These are phyloP conservation scores for Oxyura jamaicensis DNA, from an alignment of 2,113 vertebrate genomes.

Conservation along the genomic window DNA sequence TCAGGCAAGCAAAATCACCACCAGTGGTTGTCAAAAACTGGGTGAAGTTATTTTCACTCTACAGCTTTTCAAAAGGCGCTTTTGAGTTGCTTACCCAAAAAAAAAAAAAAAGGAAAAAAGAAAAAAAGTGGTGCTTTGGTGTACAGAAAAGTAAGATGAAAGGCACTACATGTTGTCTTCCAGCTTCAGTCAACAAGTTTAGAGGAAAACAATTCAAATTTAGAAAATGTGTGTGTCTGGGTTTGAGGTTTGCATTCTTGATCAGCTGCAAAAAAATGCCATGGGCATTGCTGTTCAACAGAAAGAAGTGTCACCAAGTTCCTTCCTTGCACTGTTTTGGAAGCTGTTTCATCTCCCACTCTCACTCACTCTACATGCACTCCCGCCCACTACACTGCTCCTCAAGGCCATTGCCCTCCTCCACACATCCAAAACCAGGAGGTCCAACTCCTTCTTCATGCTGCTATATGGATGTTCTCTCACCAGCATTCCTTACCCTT, in stretches of 20 bases:
- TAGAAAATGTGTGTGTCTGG: not conserved
- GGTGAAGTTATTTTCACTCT: not conserved
- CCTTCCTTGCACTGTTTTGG: not conserved
- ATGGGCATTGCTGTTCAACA: not conserved
- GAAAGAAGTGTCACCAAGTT: not conserved
- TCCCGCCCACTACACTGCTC: not conserved
- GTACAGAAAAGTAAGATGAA: not conserved
- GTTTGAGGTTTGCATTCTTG: not conserved
- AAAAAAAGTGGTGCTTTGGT: not conserved
- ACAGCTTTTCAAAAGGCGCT: not conserved
- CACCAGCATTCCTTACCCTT: not conserved
- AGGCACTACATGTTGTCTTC: not conserved
- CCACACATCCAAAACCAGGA: accelerated
- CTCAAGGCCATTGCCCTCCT: accelerated
- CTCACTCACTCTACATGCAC: accelerated
- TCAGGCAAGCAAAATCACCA: not conserved
- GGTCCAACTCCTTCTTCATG: accelerated
- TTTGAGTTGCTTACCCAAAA: not conserved
- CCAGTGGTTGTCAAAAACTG: not conserved
- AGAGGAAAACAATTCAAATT: not conserved
- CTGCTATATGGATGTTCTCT: not conserved
- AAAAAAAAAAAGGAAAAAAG: not conserved
- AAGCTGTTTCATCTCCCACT: not conserved
- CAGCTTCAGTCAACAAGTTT: not conserved
- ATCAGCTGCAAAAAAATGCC: not conserved